Conservation (phyloP, 2,113 vertebrate species). For the Connochaetes taurinus region DNA sequence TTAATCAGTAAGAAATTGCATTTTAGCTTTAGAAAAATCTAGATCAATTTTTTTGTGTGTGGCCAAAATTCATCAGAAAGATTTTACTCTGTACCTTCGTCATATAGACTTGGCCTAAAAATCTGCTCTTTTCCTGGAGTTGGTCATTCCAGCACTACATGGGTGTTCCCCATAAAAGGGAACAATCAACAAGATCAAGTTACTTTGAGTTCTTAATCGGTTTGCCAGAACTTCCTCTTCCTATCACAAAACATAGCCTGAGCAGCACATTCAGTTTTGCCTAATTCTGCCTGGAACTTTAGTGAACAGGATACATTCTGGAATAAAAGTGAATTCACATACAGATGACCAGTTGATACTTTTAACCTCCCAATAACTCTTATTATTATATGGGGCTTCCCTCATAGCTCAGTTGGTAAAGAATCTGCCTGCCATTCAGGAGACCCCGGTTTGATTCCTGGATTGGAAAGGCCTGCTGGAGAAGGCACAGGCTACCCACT, state of each 20-base stretch:
- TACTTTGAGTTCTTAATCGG: conserved; percentile 65
- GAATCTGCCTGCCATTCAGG: neutral
- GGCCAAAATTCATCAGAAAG: neutral
- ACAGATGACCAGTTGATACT: neutral
- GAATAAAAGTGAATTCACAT: conserved; percentile 1
- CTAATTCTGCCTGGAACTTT: neutral
- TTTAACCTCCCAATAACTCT: neutral
- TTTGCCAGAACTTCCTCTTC: conserved; percentile 69
- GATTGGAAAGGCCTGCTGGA: neutral
- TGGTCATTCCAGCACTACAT: neutral
- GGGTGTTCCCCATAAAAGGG: conserved; percentile 50
- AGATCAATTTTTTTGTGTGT: neutral
- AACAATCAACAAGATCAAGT: conserved; percentile 70
- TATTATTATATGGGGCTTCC: neutral
- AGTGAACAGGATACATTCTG: neutral
- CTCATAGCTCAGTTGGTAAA: neutral
- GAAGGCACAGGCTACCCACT: neutral
- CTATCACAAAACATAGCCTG: conserved; percentile 30
- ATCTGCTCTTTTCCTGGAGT: conserved; percentile 16
- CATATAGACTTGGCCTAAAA: neutral
- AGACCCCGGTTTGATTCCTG: neutral
- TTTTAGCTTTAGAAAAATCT: neutral
- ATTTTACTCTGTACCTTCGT: neutral
- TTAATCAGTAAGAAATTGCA: neutral
- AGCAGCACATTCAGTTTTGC: neutral